phyloP scores from a whole-genome alignment of 2,797 vertebrate genomes.

The Otolemur crassicaudatus region DNA sequence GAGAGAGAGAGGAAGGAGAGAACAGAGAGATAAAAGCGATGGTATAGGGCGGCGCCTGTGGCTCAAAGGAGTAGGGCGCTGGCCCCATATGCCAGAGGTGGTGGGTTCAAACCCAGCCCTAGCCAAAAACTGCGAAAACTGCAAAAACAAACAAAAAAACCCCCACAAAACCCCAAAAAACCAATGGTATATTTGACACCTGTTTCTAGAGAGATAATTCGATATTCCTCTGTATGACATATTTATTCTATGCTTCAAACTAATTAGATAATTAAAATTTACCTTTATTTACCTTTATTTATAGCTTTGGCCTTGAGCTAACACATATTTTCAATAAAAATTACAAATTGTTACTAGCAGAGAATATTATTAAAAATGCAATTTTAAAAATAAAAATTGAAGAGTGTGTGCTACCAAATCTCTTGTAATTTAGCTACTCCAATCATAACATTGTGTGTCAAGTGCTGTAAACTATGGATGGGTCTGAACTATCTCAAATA shows the following conservation, averaged over 20 bases:
- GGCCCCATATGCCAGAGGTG: too few relatives aligned
- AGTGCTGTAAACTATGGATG: not conserved
- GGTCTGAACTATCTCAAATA: not conserved
- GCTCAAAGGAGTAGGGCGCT: too few relatives aligned
- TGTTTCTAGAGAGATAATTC: not conserved
- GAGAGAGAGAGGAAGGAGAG: fast-evolving
- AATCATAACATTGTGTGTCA: not conserved
- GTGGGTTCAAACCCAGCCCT: too few relatives aligned
- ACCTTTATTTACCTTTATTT: not conserved
- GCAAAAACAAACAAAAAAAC: too few relatives aligned
- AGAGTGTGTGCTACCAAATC: not conserved
- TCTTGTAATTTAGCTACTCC: not conserved
- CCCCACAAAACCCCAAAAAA: too few relatives aligned
- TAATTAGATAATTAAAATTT: not conserved
- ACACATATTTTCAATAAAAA: not conserved
- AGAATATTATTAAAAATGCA: not conserved
- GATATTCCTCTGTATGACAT: not conserved
- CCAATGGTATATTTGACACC: fast-evolving
- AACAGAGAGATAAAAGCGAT: fast-evolving
- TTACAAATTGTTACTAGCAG: not conserved
- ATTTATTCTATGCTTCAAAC: too few relatives aligned
- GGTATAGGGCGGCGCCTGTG: too few relatives aligned
- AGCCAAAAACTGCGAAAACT: too few relatives aligned
- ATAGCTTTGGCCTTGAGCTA: not conserved
- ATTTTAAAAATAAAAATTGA: not conserved